Conservation (phyloP, 2,113 vertebrate genomes). For the Pica pica region DNA sequence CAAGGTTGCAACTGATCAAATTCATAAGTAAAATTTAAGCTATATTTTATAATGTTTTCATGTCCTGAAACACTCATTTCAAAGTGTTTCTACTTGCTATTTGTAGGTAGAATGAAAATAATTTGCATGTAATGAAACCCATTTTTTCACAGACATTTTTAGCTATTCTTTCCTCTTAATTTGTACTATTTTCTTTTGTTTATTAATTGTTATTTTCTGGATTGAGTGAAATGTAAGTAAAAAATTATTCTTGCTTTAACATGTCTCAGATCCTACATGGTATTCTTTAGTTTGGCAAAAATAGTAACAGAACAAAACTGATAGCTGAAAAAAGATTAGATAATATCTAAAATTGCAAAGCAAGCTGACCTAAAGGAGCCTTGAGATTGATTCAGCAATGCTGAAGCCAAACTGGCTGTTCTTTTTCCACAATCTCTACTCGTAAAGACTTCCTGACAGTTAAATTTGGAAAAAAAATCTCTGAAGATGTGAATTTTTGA, state of each 20-base stretch:
- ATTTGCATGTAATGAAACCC: not conserved
- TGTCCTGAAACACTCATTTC: not conserved
- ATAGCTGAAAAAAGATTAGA: not conserved
- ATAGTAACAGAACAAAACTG: not conserved
- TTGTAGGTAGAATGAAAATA: not conserved
- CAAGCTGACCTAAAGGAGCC: not conserved
- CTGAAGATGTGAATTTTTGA: not conserved
- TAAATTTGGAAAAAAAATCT: not conserved
- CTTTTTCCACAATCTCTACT: not conserved
- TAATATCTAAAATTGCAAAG: not conserved
- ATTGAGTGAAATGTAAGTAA: not conserved
- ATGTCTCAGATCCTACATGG: not conserved
- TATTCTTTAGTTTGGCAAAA: not conserved
- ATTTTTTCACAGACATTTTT: not conserved
- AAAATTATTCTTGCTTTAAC: not conserved
- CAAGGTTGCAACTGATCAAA: not conserved
- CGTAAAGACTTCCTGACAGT: not conserved
- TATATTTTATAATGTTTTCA: not conserved
- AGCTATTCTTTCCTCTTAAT: not conserved
- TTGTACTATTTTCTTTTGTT: not conserved
- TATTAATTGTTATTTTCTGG: not conserved
- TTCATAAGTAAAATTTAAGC: not conserved
- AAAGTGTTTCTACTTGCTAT: not conserved
- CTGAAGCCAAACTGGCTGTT: not conserved
- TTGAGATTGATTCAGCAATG: not conserved